Evolutionary conservation across 2,888 invertebrate species (phyloP).

Genomic region (Agelastica alni): DNA sequence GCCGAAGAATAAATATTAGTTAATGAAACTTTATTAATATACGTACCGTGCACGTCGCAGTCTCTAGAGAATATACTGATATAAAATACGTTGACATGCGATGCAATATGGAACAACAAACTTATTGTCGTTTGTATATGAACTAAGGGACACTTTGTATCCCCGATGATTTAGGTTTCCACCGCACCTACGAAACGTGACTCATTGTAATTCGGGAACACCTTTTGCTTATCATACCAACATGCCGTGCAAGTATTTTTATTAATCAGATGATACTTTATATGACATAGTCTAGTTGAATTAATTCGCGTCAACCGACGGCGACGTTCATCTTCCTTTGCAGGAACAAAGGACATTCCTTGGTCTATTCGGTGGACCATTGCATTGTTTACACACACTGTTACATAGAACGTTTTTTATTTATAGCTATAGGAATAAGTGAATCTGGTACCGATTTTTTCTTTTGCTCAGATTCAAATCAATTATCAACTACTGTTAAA

Average conservation of each 20-base stretch:
- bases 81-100: slow-evolving; percentile 31
- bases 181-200: slow-evolving; percentile 43
- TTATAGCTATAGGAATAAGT: too few species aligned
- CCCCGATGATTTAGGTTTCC: slow-evolving; percentile 36
- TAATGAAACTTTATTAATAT: slow-evolving; percentile 11
- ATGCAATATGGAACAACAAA: slow-evolving; percentile 22
- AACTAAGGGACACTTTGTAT: slow-evolving; percentile 25
- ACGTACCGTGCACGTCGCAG: slow-evolving; percentile 4
- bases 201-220: slow-evolving; percentile 38
- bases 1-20: too few species aligned
- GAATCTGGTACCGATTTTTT: too few species aligned
- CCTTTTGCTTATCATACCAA: slow-evolving; percentile 26
- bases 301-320: neutral
- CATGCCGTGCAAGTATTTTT: slow-evolving; percentile 25
- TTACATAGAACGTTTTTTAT: too few species aligned
- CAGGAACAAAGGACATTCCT: too few species aligned
- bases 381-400: neutral
- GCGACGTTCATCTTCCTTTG: too few species aligned
- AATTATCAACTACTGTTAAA: too few species aligned
- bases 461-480: too few species aligned
- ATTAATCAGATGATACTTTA: slow-evolving; percentile 20
- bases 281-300: slow-evolving; percentile 4
- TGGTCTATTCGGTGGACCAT: too few species aligned
- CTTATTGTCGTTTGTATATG: slow-evolving; percentile 18
- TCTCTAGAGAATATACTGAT: slow-evolving; percentile 21